Percentiles rank a stretch among this genome's conserved stretches.
Conservation (phyloP, 2,113 vertebrate genomes). For the Galeopterus variegatus region DNA sequence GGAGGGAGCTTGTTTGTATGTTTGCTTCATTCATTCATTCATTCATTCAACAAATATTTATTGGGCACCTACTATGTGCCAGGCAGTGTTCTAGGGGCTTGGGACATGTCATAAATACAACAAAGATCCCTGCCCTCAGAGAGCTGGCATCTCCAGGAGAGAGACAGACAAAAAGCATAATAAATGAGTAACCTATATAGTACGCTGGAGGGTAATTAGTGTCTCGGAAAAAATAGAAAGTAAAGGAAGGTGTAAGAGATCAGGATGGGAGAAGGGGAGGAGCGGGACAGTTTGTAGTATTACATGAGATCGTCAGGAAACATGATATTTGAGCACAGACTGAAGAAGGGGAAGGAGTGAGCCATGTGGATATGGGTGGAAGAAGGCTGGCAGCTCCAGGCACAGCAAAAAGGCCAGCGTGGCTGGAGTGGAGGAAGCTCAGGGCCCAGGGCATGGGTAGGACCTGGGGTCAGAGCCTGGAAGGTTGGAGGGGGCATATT, state of each 20-base stretch:
- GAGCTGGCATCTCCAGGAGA: neutral
- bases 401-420: neutral
- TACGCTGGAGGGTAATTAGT: neutral
- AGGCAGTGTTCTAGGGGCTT: neutral
- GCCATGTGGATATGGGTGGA: neutral
- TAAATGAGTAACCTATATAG: neutral
- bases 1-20: neutral
- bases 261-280: neutral
- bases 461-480: neutral
- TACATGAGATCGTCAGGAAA: neutral
- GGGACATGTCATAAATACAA: neutral
- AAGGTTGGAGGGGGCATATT: fast-evolving
- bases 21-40: neutral
- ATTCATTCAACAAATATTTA: neutral
- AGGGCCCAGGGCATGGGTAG: neutral
- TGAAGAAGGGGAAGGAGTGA: neutral
- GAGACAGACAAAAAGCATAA: neutral
- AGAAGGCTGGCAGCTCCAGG: neutral
- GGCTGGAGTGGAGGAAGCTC: neutral
- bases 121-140: neutral
- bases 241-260: neutral
- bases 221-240: neutral
- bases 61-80: neutral
- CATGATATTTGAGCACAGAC: neutral
- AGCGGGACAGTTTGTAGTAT: neutral